These are phyloP conservation scores for Rhincodon typus DNA, from an alignment of 2,797 vertebrate genomes.

Conservation along the genomic window DNA sequence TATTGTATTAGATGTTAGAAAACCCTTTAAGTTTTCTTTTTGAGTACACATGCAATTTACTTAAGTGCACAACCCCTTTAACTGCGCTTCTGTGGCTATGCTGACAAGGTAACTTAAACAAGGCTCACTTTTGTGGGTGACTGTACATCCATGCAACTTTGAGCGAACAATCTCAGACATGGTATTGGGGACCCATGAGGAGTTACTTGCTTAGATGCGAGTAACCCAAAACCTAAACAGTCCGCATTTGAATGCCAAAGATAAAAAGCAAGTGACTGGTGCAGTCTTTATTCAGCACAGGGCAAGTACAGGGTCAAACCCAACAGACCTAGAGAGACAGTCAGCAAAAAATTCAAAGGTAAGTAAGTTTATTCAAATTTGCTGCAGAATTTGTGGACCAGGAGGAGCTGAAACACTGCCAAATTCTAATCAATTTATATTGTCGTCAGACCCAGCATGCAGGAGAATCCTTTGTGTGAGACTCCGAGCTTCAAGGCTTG, in stretches of 20 bases:
- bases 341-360: neutral
- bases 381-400: neutral
- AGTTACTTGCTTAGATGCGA: neutral
- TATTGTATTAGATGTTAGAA: neutral
- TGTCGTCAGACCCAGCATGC: neutral
- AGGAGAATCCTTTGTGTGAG: neutral
- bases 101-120: neutral
- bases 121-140: neutral
- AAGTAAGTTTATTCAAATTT: neutral
- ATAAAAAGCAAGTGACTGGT: neutral
- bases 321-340: neutral
- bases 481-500: neutral
- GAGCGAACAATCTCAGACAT: neutral
- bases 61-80: neutral
- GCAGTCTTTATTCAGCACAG: neutral
- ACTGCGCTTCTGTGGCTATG: neutral
- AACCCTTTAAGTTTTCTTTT: neutral
- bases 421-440: neutral
- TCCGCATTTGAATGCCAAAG: neutral
- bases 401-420: neutral
- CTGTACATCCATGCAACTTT: neutral
- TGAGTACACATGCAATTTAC: neutral
- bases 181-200: too few relatives aligned
- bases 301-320: neutral
- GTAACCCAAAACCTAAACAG: neutral